Conservation (phyloP, 2,888 invertebrate genomes). For the Drosophila nigricruria region DNA sequence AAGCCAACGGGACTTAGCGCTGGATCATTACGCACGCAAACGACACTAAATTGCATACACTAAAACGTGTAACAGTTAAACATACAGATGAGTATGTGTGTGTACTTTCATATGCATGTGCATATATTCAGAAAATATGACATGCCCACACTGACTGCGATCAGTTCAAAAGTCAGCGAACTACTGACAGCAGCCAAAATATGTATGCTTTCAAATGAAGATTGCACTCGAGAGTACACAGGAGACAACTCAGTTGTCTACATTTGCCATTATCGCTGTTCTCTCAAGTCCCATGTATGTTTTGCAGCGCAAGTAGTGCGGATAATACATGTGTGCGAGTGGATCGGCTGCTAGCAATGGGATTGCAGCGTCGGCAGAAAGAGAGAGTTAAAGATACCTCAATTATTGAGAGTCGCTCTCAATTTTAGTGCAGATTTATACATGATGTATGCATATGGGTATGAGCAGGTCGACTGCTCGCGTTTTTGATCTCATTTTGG, state of each 20-base stretch:
- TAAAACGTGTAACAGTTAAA: no score
- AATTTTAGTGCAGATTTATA: not conserved
- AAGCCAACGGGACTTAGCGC: not conserved
- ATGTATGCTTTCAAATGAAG: not conserved
- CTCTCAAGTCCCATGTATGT: not conserved
- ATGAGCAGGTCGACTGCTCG: not conserved
- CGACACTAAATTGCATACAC: not conserved
- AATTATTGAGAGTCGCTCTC: not conserved
- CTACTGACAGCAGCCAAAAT: not conserved
- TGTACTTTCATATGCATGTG: not conserved
- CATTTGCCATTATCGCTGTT: not conserved
- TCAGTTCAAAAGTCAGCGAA: not conserved
- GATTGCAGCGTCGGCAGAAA: not conserved
- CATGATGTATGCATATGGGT: not conserved
- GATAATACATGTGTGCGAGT: not conserved
- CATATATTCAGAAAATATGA: not conserved
- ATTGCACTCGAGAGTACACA: not conserved
- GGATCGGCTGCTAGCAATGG: not conserved
- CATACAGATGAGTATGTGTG: not conserved
- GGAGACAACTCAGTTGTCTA: not conserved
- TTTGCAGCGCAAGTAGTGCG: not conserved
- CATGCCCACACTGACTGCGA: not conserved
- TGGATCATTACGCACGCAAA: not conserved
- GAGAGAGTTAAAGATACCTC: not conserved
- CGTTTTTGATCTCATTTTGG: no score